A percentile compares a stretch with the other conserved stretches of the same genome.
Evolutionary conservation across 2,888 invertebrate species (phyloP).

Genomic region (Escarpia spicata): DNA sequence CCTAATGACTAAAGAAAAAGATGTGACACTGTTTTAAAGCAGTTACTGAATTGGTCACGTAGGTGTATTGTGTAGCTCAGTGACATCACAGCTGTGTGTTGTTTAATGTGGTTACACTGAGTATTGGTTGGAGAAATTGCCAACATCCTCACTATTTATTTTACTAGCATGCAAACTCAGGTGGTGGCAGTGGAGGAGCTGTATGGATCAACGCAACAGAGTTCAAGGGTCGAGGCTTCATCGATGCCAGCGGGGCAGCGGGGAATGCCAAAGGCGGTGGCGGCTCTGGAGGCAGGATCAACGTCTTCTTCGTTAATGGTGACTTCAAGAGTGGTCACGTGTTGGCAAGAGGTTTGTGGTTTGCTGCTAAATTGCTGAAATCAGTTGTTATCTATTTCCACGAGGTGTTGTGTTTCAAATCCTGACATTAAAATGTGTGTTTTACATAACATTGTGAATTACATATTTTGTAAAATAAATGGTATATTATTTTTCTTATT

Average conservation of each 20-base stretch:
- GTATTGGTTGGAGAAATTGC: not conserved
- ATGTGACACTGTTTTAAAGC: too few species aligned
- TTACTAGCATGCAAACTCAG: conserved; percentile 41
- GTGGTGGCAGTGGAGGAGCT: conserved; percentile 52
- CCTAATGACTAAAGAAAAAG: too few species aligned
- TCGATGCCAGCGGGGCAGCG: conserved; percentile 47
- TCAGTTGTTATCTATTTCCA: not conserved
- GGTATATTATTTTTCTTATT: not conserved
- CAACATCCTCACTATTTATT: not conserved
- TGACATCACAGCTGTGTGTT: not conserved
- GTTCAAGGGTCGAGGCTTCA: conserved; percentile 42
- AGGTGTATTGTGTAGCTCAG: not conserved
- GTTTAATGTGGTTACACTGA: not conserved
- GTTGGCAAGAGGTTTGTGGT: conserved; percentile 44
- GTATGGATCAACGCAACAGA: conserved; percentile 33
- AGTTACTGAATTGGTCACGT: too few species aligned
- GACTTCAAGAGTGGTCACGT: conserved; percentile 45
- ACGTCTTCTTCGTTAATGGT: conserved; percentile 41
- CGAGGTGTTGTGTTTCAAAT: not conserved
- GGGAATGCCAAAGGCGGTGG: conserved; percentile 46
- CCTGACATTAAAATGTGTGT: not conserved
- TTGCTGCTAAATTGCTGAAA: not conserved
- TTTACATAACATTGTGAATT: not conserved
- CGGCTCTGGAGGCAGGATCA: conserved; percentile 49
- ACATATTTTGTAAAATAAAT: not conserved